Base-by-base conservation (phyloP, 1,140 invertebrate species). In the Apocrypta bakeri region DNA sequence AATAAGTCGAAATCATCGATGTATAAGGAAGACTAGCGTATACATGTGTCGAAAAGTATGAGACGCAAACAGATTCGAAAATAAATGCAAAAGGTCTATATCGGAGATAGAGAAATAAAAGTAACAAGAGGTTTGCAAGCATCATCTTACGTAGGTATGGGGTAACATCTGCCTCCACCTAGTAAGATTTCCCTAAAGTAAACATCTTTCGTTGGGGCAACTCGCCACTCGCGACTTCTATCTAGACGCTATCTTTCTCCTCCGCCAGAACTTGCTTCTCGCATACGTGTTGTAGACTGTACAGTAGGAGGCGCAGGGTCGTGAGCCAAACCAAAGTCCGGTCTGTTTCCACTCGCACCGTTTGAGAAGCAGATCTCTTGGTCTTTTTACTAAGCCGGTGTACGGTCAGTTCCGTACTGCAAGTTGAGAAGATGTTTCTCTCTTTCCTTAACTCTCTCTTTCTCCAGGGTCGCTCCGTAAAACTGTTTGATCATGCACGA, bases 401-500 rank as follows among this genome's bases (percentile, higher is more conserved):
- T 17, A 61, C 69, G 72, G 48, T 68, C 79, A 63, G 27, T 75
- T 63, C n/a, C 27, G 33, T 24, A 29, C 40, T 33, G 24, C 56
- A 14, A 74, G 12, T 33, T 24, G 69, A 72, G 31, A 21, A 17
- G 24, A 33, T 12, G 9, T 63, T 11, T 31, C 40, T 72, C 29
- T 71, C 27, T n/a, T 17, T 56, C 48, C n/a, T 17, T 56, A 17
- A 40, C 40, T 73, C 29, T 79, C 42, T 56, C 48, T n/a, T 21
- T 56, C 14, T 48, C 42, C 37, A 7, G n/a, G 17, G 29, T 33
- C 33, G 33, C 56, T 72, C 56, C 63, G 33, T 81, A 33, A 74
- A 74, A 81, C 37, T 76, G 64, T 29, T 69, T 71, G 64, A 37
- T 21, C 68, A 71, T 82, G 64, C 74, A 77, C 80, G 79, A 76